Evolutionary conservation across 92 coral and sea anemone genomes (phyloP).

Genomic region (Plumapathes pennacea): DNA sequence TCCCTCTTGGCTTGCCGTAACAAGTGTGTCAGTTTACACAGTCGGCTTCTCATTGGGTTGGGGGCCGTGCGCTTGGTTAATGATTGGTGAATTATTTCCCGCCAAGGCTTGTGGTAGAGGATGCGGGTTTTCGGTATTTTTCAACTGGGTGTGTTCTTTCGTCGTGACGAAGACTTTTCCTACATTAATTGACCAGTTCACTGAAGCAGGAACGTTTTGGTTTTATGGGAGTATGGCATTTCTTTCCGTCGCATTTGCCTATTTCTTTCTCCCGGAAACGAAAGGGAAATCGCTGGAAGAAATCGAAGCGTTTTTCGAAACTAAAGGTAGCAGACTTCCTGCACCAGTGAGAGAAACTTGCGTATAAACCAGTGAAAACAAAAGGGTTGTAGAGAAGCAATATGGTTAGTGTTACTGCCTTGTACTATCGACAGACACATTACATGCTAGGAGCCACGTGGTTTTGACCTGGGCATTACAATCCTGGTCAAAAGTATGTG

Average conservation of each 20-base stretch:
- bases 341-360: too few relatives aligned
- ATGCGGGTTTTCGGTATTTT: constrained; percentile 78
- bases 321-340: constrained; percentile 8
- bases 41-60: constrained; percentile 87
- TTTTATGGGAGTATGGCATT: constrained; percentile 69
- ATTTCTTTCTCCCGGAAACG: constrained; percentile 77
- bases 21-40: constrained; percentile 70
- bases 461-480: too few relatives aligned
- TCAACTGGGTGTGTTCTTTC: constrained; percentile 89
- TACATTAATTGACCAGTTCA: constrained; percentile 34
- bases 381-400: too few relatives aligned
- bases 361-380: too few relatives aligned
- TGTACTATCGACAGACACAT: too few relatives aligned
- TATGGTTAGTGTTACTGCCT: too few relatives aligned
- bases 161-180: constrained; percentile 58
- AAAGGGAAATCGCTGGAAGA: constrained; percentile 90
- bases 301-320: constrained; percentile 66
- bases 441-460: too few relatives aligned
- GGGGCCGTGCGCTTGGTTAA: constrained; percentile 98
- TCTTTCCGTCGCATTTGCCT: constrained; percentile 61
- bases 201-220: constrained; percentile 78
- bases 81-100: constrained; percentile 95
- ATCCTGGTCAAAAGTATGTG: too few relatives aligned
- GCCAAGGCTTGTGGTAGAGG: constrained; percentile 82
- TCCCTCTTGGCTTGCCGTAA: constrained; percentile 76